A percentile compares a stretch with the other conserved stretches of the same genome.
Conservation (phyloP, 2,888 invertebrate species). For the Balanococcus diminutus region DNA sequence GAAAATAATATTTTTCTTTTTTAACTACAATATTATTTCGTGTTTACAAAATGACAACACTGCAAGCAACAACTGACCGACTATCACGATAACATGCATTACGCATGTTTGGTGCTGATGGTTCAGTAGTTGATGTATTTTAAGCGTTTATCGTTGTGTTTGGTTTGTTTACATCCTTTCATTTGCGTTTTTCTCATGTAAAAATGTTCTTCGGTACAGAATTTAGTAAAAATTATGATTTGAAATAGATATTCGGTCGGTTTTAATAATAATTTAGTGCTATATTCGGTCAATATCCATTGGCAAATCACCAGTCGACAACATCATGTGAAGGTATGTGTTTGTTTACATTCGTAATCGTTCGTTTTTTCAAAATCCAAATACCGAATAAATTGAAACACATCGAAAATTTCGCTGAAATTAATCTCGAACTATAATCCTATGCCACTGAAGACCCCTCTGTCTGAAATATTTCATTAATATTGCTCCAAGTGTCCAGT, state of each 20-base stretch:
- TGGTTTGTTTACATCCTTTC: neutral
- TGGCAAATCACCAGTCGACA: neutral
- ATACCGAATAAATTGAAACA: neutral
- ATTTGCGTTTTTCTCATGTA: neutral
- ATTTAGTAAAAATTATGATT: neutral
- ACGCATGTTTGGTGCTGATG: slow-evolving; percentile 21
- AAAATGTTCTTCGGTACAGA: neutral
- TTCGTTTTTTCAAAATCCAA: neutral
- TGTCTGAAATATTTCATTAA: neutral
- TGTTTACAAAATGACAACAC: neutral
- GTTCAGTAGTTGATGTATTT: slow-evolving; percentile 9
- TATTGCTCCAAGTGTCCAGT: neutral
- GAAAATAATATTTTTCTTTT: neutral
- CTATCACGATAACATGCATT: neutral
- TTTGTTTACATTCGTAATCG: neutral
- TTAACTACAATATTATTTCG: neutral
- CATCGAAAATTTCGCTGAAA: too few relatives aligned
- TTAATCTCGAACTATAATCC: too few relatives aligned
- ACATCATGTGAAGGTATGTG: neutral
- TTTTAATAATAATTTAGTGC: neutral
- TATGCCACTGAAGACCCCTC: too few relatives aligned
- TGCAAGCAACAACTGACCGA: neutral
- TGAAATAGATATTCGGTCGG: too few relatives aligned
- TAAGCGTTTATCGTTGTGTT: neutral
- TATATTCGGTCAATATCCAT: neutral